A percentile compares a stretch with the other conserved stretches of the same genome.
phyloP scores from a whole-genome alignment of 2,888 invertebrate species.

The Liodrosophila aerea region DNA sequence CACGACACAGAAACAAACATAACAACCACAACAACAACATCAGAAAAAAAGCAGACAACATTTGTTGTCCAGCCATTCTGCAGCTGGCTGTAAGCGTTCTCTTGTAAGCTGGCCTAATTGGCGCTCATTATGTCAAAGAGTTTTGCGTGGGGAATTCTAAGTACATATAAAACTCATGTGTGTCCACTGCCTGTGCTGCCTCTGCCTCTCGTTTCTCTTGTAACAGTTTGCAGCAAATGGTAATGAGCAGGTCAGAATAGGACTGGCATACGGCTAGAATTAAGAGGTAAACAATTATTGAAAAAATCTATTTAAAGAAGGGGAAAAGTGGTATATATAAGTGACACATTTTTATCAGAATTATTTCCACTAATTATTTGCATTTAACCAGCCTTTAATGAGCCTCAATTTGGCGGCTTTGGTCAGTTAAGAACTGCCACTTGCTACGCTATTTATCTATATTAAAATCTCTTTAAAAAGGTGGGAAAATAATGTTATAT shows the following conservation, averaged over 20 bases:
- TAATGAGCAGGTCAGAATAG: too few relatives aligned
- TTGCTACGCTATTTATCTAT: neutral
- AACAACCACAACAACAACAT: constrained; percentile 2
- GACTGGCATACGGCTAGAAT: too few relatives aligned
- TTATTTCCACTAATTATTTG: too few relatives aligned
- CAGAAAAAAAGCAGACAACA: neutral
- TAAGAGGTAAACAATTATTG: too few relatives aligned
- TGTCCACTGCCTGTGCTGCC: constrained; percentile 5
- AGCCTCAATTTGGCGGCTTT: constrained; percentile 20
- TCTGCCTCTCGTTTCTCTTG: neutral
- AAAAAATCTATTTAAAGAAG: too few relatives aligned
- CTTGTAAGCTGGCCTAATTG: constrained; percentile 69
- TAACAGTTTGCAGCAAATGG: neutral
- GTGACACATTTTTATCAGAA: too few relatives aligned
- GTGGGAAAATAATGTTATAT: too few relatives aligned
- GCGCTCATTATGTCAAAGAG: constrained; percentile 72
- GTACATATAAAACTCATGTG: constrained; percentile 60
- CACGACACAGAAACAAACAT: neutral
- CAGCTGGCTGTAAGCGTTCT: constrained; percentile 10
- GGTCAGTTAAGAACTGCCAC: constrained; percentile 3
- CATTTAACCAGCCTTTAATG: too few relatives aligned
- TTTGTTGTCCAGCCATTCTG: constrained; percentile 12
- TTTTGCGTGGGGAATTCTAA: constrained; percentile 70
- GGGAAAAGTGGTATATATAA: too few relatives aligned
- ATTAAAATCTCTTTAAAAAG: too few relatives aligned